Base-by-base conservation (phyloP, 64 coral and sea anemone species). In the Montipora sp. region DNA sequence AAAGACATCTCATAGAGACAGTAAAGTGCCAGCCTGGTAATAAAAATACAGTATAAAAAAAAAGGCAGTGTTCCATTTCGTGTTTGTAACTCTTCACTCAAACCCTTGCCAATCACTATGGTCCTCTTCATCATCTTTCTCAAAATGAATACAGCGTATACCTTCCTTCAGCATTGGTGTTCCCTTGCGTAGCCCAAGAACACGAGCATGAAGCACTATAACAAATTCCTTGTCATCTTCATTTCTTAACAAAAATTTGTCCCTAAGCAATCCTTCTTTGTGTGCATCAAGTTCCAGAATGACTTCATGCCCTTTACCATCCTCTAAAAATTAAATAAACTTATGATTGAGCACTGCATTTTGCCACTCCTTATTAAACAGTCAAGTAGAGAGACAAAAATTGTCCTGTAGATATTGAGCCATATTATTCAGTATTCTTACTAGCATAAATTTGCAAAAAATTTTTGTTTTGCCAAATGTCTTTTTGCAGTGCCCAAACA, bases 61-160 rank as follows among this genome's bases (percentile, higher is more conserved):
- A 57, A 57, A 57, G 8, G 53, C 53, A 57, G 60, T 63, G 60
- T 11, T 16, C 59, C 44, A 60, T 70, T 69, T 65, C 8, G 53
- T 57, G 13, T 7, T 5, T 19, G 24, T 19, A 45, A 47, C 57
- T 21, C 5, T 22, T 94, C 84, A 96, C 8, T 96, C 95, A 83
- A 96, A 96, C 8, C 95, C 95, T 77, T 90, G 48, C 95, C 95
- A 96, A 58, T 96, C 95, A 79, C 95, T 96, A 19, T 90, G 80
- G 14, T 89, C 95, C 36, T 88, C 88, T 77, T 94, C 95, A 36
- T 96, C 95, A 70, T 96, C 95, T 51, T 81, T 90, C 51, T 91
- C 92, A 12, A 55, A 68, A 15, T 87, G 76, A 48, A 96, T 96
- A 48, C 92, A 94, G 10, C 75, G 59, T 55, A 96, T 96, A 67